Evolutionary conservation across 2,888 invertebrate genomes (phyloP), one percentile per base, ranked within the genome.

Genomic region (Criorhina ranunculi): DNA sequence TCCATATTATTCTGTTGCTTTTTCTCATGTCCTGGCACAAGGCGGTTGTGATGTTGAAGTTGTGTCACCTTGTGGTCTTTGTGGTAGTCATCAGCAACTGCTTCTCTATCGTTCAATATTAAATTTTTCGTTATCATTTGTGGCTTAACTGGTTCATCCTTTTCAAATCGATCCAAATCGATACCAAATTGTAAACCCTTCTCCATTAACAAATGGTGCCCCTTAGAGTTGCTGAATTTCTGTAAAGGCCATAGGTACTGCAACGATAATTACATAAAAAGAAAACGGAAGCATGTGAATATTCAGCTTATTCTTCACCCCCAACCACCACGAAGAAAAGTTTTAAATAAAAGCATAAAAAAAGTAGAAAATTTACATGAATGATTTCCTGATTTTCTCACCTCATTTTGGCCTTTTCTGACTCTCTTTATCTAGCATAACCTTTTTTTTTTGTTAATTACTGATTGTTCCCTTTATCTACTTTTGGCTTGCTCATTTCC

Each of bases 221-320:
- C 95, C 79, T 95, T 93, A 0, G 94, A 95, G 91, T 95, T 95
- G 88, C 94, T 93, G 88, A 94, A 93, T 51, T 94, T 94, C 95
- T 96, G 96, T 91, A 96, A 96, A 89, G 96, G 95, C 96, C 96
- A 96, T 91, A 96, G 94, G 92, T 94, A 94, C 96, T 96, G 94
- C 82, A 86, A 87, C 55, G 33, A 76, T 78, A 77, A 83, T 78
- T 62, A 51, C 7, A 55, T 12, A 76, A 59, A 60, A 55, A 49
- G 33, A 57, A 46, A 66, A 60, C 8, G 35, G 8, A 75, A n/a
- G 17, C 19, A 75, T 42, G 9, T 75, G n/a, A 76, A 67, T 49
- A 59, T 49, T 8, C 5, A 19, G 51, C 15, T 67, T 7, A 29
- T 31, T 59, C 2, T 35, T 35, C 51, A 40, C 53, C 49, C n/a